phyloP scores from a whole-genome alignment of 2,888 invertebrate species.

The Andrena chrysosceles region DNA sequence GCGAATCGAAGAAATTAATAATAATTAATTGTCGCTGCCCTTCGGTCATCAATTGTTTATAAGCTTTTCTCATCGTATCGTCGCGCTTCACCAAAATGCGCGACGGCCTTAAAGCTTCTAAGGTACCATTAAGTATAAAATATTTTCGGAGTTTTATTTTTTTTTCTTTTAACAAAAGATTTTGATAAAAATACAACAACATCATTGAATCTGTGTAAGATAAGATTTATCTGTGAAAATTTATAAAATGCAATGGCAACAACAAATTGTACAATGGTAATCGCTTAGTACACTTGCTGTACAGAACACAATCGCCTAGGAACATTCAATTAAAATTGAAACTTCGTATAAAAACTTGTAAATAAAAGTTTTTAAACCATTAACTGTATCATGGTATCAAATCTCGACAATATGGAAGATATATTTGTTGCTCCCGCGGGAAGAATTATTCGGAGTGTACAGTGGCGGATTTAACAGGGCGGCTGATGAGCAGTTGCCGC shows the following conservation, averaged over 20 bases:
- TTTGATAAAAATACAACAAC: slow-evolving; percentile 5
- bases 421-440: slow-evolving; percentile 9
- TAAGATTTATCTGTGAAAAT: slow-evolving; percentile 20
- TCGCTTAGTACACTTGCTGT: slow-evolving; percentile 18
- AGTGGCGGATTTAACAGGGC: too few species aligned
- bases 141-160: slow-evolving; percentile 23
- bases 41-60: too few species aligned
- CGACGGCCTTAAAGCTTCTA: not conserved
- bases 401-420: slow-evolving; percentile 16
- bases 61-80: too few species aligned
- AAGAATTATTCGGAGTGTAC: slow-evolving; percentile 10
- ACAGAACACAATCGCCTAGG: slow-evolving; percentile 6
- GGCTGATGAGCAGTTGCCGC: too few species aligned
- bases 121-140: not conserved
- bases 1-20: too few species aligned
- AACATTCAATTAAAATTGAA: not conserved
- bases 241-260: slow-evolving; percentile 9
- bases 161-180: slow-evolving; percentile 8
- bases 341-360: not conserved
- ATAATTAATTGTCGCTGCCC: too few species aligned
- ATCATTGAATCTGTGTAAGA: slow-evolving; percentile 29
- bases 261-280: slow-evolving; percentile 10
- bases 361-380: slow-evolving; percentile 34
- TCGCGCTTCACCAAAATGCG: too few species aligned
- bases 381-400: slow-evolving; percentile 17